Evolutionary conservation across 2,888 invertebrate genomes (phyloP).

Genomic region (Acleris cristana): DNA sequence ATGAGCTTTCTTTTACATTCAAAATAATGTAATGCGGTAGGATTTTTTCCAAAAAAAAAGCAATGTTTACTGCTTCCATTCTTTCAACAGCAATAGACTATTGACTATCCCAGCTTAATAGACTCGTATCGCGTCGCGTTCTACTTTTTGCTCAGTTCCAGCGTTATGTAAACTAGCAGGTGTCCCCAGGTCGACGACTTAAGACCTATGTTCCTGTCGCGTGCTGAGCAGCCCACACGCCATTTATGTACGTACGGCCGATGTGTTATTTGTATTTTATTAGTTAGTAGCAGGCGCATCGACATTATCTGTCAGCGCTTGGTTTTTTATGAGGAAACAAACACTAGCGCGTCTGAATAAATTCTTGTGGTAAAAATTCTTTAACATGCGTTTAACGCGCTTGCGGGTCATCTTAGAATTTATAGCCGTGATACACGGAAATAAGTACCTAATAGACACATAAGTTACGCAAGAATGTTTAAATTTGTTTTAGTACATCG

Average conservation of each 20-base stretch:
- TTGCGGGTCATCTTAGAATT: conserved; percentile 14
- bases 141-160: conserved; percentile 19
- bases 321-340: conserved; percentile 47
- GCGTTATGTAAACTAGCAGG: conserved; percentile 60
- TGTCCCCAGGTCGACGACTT: conserved; percentile 71
- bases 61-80: not conserved
- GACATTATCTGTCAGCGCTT: conserved; percentile 56
- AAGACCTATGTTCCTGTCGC: conserved; percentile 75
- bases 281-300: conserved; percentile 39
- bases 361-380: conserved; percentile 3
- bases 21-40: not conserved
- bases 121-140: conserved; percentile 4
- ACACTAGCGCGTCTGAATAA: conserved; percentile 41
- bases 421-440: conserved; percentile 10
- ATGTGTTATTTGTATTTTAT: conserved; percentile 47
- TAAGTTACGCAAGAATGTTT: conserved; percentile 5
- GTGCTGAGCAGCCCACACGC: conserved; percentile 56
- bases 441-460: conserved; percentile 11
- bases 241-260: conserved; percentile 44
- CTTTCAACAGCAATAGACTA: not conserved
- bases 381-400: conserved; percentile 12
- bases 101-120: conserved; percentile 12
- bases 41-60: not conserved
- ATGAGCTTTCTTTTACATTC: not conserved
- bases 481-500: not conserved